Evolutionary conservation across 2,888 invertebrate species (phyloP), one percentile per base, ranked within the genome.

Genomic region (Acrocera orbiculus): DNA sequence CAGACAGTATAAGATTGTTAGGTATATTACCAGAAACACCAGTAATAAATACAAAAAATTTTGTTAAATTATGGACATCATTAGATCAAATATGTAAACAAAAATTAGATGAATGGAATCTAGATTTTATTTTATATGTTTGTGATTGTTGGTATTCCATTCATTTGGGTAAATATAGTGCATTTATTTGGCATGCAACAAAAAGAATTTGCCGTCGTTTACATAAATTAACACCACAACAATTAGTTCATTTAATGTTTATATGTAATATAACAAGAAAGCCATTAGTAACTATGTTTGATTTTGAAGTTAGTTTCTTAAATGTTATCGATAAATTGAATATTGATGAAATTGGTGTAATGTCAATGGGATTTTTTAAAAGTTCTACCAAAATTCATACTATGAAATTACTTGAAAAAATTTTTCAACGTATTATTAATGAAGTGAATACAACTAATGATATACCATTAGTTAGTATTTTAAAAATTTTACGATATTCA

Each of bases 361-460:
- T 77, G 44, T 66, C 74, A 4, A 72, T 79, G 69, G 80, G 76
- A 0, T 81, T 77, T 52, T 85, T 85, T 47, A 82, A 82, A 61
- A 74, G 73, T 11, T 67, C 73, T 57, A 74, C 71, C 2, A 67
- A 63, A 11, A 63, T 83, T 30, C 64, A 67, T 40, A 67, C 61
- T 51, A 42, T 50, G 4, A 48, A 54, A 1, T 46, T 78, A 26
- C 33, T 72, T 1, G 45, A 57, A 3, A 59, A 61, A 32, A 61
- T 75, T 2, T 66, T 75, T 22, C 42, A 58, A 3, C 64, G 61
- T 47, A 50, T 73, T 1, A 62, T 62, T n/a, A 49, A 60, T 7
- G 60, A 70, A 40, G 46, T 66, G 13, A 54, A 65, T 15, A 57
- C 50, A 4, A 61, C 77, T 9, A 66, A 76, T 49, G 74, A 76